phyloP scores from a whole-genome alignment of 2,888 invertebrate genomes.

The Trachelus troglodyta region DNA sequence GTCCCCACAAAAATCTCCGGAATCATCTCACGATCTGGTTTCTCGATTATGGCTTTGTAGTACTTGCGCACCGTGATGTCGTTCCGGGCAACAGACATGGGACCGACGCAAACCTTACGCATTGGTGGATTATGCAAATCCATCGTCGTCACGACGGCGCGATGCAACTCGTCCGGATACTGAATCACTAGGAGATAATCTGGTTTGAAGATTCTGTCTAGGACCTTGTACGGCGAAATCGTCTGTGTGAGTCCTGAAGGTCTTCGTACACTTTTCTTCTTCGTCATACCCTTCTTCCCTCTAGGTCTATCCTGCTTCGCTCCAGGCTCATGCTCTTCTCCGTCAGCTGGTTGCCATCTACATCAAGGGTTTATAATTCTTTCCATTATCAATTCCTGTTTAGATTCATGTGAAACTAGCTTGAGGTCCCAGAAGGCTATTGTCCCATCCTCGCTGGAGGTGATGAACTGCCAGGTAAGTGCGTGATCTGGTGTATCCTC shows the following conservation, averaged over 20 bases:
- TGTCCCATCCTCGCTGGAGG: constrained; percentile 76
- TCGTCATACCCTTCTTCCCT: background rate
- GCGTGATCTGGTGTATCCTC: constrained; percentile 56
- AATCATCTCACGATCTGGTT: constrained; percentile 37
- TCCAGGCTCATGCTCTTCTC: background rate
- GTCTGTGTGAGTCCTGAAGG: constrained; percentile 73
- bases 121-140: constrained; percentile 60
- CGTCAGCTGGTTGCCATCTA: constrained; percentile 3
- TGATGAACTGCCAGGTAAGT: constrained; percentile 73
- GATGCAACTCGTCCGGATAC: constrained; percentile 66
- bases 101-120: constrained; percentile 29
- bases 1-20: constrained; percentile 50
- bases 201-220: constrained; percentile 75
- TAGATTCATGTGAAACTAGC: constrained; percentile 37
- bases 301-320: background rate
- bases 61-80: constrained; percentile 40
- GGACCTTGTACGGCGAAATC: constrained; percentile 71
- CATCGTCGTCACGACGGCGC: constrained; percentile 67
- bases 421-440: constrained; percentile 80
- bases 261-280: constrained; percentile 65
- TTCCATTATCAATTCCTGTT: background rate
- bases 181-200: constrained; percentile 70
- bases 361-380: background rate
- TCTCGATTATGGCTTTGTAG: constrained; percentile 40
- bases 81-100: constrained; percentile 10